These are phyloP conservation scores for Halcyon leucocephala DNA, from an alignment of 2,797 vertebrate species.

Conservation along the genomic window DNA sequence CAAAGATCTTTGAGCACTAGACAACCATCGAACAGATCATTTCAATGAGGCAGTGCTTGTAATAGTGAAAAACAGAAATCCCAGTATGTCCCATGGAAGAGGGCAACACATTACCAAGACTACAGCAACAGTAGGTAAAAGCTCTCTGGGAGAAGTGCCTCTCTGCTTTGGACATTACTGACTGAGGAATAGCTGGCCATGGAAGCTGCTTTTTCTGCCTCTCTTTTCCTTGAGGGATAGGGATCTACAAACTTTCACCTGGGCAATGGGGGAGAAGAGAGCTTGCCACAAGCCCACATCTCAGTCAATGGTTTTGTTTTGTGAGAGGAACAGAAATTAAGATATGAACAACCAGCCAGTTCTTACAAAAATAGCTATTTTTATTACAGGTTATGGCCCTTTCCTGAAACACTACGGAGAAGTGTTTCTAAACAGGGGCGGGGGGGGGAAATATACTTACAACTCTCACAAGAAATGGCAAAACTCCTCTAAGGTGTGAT, in stretches of 20 bases:
- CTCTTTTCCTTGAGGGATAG: neutral
- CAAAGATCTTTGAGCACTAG: neutral
- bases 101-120: neutral
- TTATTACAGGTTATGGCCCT: neutral
- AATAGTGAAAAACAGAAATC: neutral
- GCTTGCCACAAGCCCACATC: neutral
- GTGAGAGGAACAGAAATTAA: neutral
- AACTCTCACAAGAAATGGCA: neutral
- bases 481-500: neutral
- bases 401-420: neutral
- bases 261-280: neutral
- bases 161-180: accelerated
- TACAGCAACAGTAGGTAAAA: neutral
- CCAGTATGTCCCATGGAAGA: neutral
- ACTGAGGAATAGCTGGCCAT: neutral
- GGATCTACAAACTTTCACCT: neutral
- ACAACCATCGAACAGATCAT: neutral
- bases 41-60: neutral
- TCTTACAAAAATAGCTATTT: neutral
- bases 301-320: neutral
- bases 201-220: neutral
- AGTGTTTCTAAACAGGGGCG: neutral
- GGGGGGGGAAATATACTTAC: neutral
- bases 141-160: neutral
- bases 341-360: neutral